Evolutionary conservation across 2,797 vertebrate genomes (phyloP), one percentile per base, ranked within the genome.

Genomic region (Chromobotia macracanthus): DNA sequence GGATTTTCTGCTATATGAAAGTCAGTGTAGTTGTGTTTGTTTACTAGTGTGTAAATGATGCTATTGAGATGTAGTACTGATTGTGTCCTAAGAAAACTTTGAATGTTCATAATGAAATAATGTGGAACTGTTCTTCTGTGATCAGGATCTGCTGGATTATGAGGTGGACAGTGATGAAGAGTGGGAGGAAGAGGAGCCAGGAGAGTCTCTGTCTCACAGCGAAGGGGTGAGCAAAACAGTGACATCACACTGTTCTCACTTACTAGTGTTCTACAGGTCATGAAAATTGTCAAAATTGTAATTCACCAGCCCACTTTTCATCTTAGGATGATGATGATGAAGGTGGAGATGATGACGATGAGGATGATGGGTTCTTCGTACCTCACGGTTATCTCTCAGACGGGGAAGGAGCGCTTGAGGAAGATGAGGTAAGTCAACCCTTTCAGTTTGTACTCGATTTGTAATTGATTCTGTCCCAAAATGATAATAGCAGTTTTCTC

Each of bases 121-220:
- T 46, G 15, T 11, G 6, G 19, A 38, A 19, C 2, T 16, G 9
- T 19, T 18, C 21, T 28, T 28, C 28, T 67, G 18, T 80, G 48
- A 55, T 13, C 83, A 99, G 97, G 89, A 91, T 3, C 86, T 97
- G 10, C 89, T 99, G 44, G 97, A 99, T 89, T 99, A 99, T 1
- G 97, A 99, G 77, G 94, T 98, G 19, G 98, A 99, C 79, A 99
- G 97, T 50, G 98, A 99, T 84, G 98, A 99, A 21, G 98, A 99
- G 77, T 99, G 98, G 98, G 97, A 99, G 78, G 98, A 99, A 79
- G 98, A 99, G 48, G 98, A 99, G 80, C 98, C 98, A 0, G 98
- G 98, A 78, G 98, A 99, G 86, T 98, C 97, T 0, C 91, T 99
- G 66, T 99, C 98, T 13, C 97, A 99, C 19, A 99, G 97, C 3